Base-by-base conservation (phyloP, 2,797 vertebrate genomes). In the Podarcis lilfordi region DNA sequence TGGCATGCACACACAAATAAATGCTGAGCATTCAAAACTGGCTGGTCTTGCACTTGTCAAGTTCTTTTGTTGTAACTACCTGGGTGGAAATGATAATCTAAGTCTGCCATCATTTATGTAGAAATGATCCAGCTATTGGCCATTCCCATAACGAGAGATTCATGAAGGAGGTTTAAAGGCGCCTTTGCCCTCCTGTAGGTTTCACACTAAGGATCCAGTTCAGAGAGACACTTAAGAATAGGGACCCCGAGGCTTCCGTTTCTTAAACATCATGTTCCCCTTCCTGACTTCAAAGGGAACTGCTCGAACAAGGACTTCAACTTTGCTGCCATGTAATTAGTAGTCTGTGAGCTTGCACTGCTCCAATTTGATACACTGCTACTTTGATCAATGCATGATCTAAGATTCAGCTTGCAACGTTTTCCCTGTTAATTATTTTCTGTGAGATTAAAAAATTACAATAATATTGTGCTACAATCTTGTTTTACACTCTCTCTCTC, bases 11-110 rank as follows among this genome's bases (percentile, higher is more conserved):
- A n/a, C 19, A 32, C 25, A 68, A 7, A 0, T 2, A 91, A 94
- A 79, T 83, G 88, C 89, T 91, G 86, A 92, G 72, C 77, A 85
- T 74, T 89, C 90, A 86, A 90, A 72, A 90, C 77, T 74, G 32
- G 91, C 37, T n/a, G 7, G 3, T 29, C 75, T 3, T 29, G 55
- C 3, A 27, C 88, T 83, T 86, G 75, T 86, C 85, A 88, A 85
- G 61, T 69, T 80, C 76, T 40, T 5, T 9, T 29, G 43, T 89
- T 86, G 40, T 0, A n/a, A 75, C 32, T 80, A 69, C 87, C 45
- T 71, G 90, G 74, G 59, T 27, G 8, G 82, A 89, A 85, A 85
- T 91, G 89, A 79, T 88, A 84, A 68, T 8, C 89, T 75, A 61
- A 86, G 86, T 59, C 81, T 89, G 59, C 84, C 81, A 64, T 10